Evolutionary conservation across 2,113 vertebrate genomes (phyloP), one percentile per base, ranked within the genome.

Genomic region (Australoheros scitulus): DNA sequence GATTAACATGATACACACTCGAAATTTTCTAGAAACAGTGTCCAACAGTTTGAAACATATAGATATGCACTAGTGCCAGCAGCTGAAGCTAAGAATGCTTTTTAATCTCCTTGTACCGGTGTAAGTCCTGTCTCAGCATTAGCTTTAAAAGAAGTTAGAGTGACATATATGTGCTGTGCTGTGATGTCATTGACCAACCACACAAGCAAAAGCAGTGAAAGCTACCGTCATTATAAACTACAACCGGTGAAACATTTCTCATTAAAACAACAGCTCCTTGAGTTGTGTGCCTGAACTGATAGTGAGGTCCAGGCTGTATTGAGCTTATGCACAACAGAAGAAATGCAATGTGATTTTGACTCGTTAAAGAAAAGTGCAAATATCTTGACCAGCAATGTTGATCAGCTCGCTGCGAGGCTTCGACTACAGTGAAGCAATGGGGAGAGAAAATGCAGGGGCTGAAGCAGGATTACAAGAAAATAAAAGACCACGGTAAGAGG

Each of bases 41-140:
- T 58, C 17, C 52, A 32, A n/a, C 43, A n/a, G 0, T 47, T 72
- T 32, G 26, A 8, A 52, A 14, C 68, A 0, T 50, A 72, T 55
- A 34, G 11, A 4, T 52, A 34, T 32, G 20, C 24, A 72, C 47
- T 34, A 34, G 29, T 0, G 3, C 26, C 26, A 72, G 3, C 26
- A 55, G 47, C 47, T 0, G 0, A 55, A 55, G 11, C 26, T 55
- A 55, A 72, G 52, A 43, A 24, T 55, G 18, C 43, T 52, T 72
- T 58, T n/a, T 55, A 52, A 55, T 18, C 47, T 55, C 47, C 11
- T 55, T 32, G 68, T n/a, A 26, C 15, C 9, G 1, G 24, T 13
- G 17, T 72, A 72, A 52, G 24, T 32, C 32, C 43, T 20, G 10
- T 7, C 0, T 52, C 65, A n/a, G 43, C 43, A n/a, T 50, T 52